These are phyloP conservation scores for Orchestes rusci DNA, from an alignment of 2,888 invertebrate genomes.

Conservation along the genomic window DNA sequence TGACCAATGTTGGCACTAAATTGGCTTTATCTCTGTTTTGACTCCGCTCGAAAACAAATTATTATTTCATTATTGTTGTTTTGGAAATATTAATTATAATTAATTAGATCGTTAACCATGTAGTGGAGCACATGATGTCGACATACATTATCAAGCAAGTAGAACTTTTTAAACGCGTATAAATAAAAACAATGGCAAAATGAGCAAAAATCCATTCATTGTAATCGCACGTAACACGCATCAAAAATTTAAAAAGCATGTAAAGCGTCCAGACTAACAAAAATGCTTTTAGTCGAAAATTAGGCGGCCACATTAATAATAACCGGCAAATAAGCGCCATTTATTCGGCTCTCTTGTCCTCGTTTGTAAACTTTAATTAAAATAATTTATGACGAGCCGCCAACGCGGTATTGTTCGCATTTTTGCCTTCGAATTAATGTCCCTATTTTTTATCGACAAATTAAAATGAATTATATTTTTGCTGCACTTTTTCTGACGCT, in stretches of 20 bases:
- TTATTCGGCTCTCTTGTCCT: slow-evolving; percentile 25
- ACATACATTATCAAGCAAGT: too few species aligned
- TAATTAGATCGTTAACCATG: too few species aligned
- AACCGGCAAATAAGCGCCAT: too few species aligned
- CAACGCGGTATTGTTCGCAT: slow-evolving; percentile 13
- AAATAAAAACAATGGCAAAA: too few species aligned
- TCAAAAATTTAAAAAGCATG: slow-evolving; percentile 37
- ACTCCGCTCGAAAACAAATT: too few species aligned
- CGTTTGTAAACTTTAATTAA: slow-evolving; percentile 33
- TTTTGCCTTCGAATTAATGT: slow-evolving; percentile 23
- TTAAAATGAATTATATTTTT: slow-evolving; percentile 38
- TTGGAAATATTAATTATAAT: too few species aligned
- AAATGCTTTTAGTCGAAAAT: slow-evolving; percentile 44
- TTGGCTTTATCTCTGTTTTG: too few species aligned
- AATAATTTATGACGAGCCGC: slow-evolving; percentile 30
- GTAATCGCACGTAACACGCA: slow-evolving; percentile 24
- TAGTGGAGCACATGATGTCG: too few species aligned
- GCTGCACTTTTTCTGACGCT: slow-evolving; percentile 10
- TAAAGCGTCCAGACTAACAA: slow-evolving; percentile 37
- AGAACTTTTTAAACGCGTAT: too few species aligned
- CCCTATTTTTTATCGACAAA: slow-evolving; percentile 36
- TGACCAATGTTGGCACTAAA: too few species aligned
- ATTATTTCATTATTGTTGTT: too few species aligned
- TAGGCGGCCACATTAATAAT: slow-evolving; percentile 39
- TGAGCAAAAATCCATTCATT: too few species aligned